A percentile compares a stretch with the other conserved stretches of the same genome.
phyloP scores from a whole-genome alignment of 2,797 vertebrate species.

The Acanthiza pusilla region DNA sequence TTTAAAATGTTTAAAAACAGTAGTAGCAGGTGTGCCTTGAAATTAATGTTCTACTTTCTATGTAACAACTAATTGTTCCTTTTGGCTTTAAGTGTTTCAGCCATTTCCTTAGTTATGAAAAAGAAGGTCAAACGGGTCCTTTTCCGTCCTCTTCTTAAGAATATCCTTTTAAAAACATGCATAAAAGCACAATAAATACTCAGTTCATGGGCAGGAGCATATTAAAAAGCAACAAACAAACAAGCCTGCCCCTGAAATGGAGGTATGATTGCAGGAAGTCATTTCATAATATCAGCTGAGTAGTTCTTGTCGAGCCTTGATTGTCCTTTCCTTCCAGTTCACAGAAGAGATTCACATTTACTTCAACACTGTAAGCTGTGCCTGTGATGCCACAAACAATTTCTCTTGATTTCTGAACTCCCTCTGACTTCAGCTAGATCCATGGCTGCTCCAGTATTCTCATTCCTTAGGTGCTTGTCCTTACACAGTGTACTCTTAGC shows the following conservation, averaged over 20 bases:
- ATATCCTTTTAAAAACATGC: not conserved
- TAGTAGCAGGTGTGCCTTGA: not conserved
- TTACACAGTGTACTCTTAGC: not conserved
- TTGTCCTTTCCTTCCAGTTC: not conserved
- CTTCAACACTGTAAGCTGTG: not conserved
- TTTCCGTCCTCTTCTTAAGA: not conserved
- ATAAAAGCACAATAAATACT: not conserved
- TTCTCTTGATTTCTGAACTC: not conserved
- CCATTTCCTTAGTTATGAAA: not conserved
- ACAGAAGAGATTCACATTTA: not conserved
- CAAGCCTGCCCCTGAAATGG: not conserved
- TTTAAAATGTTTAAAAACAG: not conserved
- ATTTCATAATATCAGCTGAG: not conserved
- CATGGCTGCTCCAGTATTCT: not conserved
- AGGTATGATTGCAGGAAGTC: not conserved
- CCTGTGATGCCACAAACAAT: not conserved
- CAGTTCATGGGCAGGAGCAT: not conserved
- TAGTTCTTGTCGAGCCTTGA: not conserved
- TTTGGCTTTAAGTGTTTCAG: not conserved
- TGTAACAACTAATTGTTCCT: not conserved
- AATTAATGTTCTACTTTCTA: not conserved
- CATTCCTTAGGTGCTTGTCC: not conserved
- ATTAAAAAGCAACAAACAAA: not conserved
- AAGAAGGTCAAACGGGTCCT: not conserved
- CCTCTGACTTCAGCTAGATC: not conserved